Percentiles rank a stretch among this genome's conserved stretches.
Conservation (phyloP, 2,797 vertebrate species). For the Schizothorax lantsangensis region DNA sequence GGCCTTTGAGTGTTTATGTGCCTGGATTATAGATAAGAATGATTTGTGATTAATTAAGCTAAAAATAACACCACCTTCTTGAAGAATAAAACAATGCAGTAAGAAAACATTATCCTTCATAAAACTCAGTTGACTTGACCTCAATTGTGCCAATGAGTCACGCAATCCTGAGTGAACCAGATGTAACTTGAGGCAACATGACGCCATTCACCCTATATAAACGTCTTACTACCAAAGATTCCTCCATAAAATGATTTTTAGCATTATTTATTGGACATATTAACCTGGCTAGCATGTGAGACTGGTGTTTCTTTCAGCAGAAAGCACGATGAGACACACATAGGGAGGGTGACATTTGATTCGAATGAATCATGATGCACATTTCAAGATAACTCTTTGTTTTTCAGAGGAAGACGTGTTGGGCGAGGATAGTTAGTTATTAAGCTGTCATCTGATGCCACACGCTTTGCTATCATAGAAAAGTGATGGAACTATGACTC, state of each 20-base stretch:
- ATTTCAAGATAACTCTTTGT: slow-evolving; percentile 6
- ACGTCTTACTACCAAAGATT: background rate
- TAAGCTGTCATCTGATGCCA: background rate
- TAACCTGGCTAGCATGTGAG: background rate
- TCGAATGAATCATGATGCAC: background rate
- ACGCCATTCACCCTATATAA: background rate
- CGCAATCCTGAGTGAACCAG: slow-evolving; percentile 12
- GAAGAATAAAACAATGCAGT: background rate
- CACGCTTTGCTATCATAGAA: background rate
- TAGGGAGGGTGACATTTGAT: background rate
- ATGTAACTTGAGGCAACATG: background rate
- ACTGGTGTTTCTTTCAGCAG: background rate
- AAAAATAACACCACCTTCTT: background rate
- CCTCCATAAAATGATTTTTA: background rate
- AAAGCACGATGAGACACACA: background rate
- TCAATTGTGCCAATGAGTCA: slow-evolving; percentile 33
- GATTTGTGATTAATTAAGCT: background rate
- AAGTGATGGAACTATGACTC: background rate
- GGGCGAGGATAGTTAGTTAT: background rate
- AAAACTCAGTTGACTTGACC: slow-evolving; percentile 25
- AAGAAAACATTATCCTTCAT: background rate
- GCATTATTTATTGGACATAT: background rate
- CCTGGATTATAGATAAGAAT: background rate
- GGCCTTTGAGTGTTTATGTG: background rate
- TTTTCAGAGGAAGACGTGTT: background rate